These are phyloP conservation scores for Periparus ater DNA, from an alignment of 2,797 vertebrate genomes.

Conservation along the genomic window DNA sequence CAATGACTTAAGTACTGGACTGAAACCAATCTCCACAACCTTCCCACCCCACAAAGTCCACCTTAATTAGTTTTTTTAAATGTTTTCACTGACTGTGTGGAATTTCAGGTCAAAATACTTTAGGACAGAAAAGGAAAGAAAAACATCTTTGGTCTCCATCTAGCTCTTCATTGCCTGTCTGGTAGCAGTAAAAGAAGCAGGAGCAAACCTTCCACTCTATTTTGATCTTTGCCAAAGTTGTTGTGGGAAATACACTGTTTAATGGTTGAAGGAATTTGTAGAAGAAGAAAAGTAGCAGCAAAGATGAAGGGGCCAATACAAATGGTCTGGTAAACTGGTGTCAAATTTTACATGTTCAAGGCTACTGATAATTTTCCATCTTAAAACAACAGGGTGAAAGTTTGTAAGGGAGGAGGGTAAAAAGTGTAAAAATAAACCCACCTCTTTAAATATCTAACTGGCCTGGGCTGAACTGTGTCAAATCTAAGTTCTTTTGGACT, in stretches of 20 bases:
- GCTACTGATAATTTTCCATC: not conserved
- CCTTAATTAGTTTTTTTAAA: constrained; percentile 12
- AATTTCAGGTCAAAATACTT: not conserved
- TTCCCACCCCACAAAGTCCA: not conserved
- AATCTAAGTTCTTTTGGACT: not conserved
- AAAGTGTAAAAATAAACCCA: constrained; percentile 13
- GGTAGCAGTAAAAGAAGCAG: not conserved
- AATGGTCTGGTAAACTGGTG: not conserved
- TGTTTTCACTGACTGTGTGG: not conserved
- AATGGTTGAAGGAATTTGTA: constrained; percentile 32
- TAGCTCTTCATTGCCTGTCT: not conserved
- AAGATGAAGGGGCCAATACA: not conserved
- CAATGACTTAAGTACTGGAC: not conserved
- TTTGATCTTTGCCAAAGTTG: constrained; percentile 30
- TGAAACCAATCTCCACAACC: not conserved
- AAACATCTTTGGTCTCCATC: not conserved
- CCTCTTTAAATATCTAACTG: constrained; percentile 41
- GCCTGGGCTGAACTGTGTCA: not conserved
- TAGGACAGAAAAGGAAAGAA: not conserved
- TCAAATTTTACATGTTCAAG: not conserved
- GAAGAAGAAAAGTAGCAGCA: constrained; percentile 29
- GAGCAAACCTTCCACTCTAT: not conserved
- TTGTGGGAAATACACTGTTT: constrained; percentile 7
- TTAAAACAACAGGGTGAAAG: not conserved
- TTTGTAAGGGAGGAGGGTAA: not conserved